phyloP scores from a whole-genome alignment of 2,888 invertebrate species.

The Macrophya alboannulata region DNA sequence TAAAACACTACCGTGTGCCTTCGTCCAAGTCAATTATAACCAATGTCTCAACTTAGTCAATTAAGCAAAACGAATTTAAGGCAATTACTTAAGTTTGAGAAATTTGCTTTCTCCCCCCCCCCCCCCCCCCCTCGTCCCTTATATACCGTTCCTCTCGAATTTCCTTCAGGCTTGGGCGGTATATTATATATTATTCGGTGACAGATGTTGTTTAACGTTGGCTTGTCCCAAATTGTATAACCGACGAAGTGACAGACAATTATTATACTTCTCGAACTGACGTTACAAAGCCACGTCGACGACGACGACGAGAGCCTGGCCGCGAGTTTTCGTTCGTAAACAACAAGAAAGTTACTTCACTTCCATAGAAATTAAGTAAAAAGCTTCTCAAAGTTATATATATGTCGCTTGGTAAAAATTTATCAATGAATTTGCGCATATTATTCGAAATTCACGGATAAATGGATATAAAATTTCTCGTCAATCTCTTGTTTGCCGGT shows the following conservation, averaged over 20 bases:
- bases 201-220: constrained; percentile 31
- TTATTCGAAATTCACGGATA: background rate
- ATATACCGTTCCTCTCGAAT: background rate
- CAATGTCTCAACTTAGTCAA: constrained; percentile 53
- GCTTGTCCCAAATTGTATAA: constrained; percentile 23
- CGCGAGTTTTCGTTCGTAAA: background rate
- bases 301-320: no score
- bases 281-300: background rate
- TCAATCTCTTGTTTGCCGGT: background rate
- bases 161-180: background rate
- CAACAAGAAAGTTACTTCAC: background rate
- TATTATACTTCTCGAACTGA: background rate
- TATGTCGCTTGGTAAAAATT: background rate
- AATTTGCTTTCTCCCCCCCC: constrained; percentile 19
- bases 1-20: background rate
- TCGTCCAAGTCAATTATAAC: constrained; percentile 51
- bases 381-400: background rate
- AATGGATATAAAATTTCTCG: background rate
- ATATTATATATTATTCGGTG: constrained; percentile 24
- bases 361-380: background rate
- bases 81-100: constrained; percentile 55
- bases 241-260: constrained; percentile 17
- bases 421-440: background rate
- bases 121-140: background rate
- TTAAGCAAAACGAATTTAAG: constrained; percentile 50